Conservation (phyloP, 2,888 invertebrate genomes). For the Tipula confusa region DNA sequence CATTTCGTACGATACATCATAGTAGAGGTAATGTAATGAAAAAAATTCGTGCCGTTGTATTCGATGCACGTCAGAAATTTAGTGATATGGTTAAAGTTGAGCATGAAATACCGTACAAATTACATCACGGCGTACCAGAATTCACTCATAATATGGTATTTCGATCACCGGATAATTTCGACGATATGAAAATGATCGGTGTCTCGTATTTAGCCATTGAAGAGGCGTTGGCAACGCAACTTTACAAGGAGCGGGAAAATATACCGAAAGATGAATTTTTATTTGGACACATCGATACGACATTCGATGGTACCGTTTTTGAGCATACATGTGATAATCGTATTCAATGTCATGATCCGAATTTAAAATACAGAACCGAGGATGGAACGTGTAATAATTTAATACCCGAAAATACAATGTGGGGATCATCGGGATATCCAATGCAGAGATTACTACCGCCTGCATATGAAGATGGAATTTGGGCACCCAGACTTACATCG, state of each 20-base stretch:
- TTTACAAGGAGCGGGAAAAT: slow-evolving; percentile 50
- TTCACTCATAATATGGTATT: slow-evolving; percentile 46
- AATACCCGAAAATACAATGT: slow-evolving; percentile 44
- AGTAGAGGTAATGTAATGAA: background rate
- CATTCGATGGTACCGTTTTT: slow-evolving; percentile 42
- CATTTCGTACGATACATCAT: background rate
- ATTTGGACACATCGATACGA: slow-evolving; percentile 46
- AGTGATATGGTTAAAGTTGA: background rate
- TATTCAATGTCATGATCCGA: slow-evolving; percentile 49
- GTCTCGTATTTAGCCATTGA: slow-evolving; percentile 52
- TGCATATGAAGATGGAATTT: slow-evolving; percentile 60
- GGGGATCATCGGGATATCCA: slow-evolving; percentile 66
- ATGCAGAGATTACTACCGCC: slow-evolving; percentile 64
- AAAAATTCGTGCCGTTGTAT: background rate
- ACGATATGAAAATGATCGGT: slow-evolving; percentile 49
- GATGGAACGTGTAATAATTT: slow-evolving; percentile 84
- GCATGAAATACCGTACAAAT: slow-evolving; percentile 41
- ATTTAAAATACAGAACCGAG: slow-evolving; percentile 60
- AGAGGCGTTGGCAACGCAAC: slow-evolving; percentile 53
- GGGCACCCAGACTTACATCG: slow-evolving; percentile 46
- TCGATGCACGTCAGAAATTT: background rate
- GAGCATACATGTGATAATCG: slow-evolving; percentile 45
- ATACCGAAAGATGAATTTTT: slow-evolving; percentile 45
- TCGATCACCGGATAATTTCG: slow-evolving; percentile 42
- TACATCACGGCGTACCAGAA: slow-evolving; percentile 46